Conservation (phyloP, 2,888 invertebrate species). For the Opisthograptis luteolata region DNA sequence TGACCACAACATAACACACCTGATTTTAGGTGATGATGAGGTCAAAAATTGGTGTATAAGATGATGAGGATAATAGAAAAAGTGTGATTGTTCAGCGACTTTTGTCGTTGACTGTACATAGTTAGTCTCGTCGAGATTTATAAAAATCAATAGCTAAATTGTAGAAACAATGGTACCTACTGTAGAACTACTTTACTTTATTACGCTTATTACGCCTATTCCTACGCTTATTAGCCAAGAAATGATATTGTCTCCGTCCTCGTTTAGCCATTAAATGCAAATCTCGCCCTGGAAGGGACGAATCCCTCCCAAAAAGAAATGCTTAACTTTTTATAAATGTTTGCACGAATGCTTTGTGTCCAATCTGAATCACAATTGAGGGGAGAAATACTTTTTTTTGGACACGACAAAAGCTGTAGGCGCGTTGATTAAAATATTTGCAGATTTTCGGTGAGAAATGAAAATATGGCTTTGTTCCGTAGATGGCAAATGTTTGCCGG, state of each 20-base stretch:
- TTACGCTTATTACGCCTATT: constrained; percentile 32
- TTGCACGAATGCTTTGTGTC: constrained; percentile 70
- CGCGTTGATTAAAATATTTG: constrained; percentile 72
- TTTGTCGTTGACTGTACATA: too few species aligned
- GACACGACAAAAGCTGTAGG: constrained; percentile 63
- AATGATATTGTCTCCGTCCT: constrained; percentile 38
- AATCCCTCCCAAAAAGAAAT: constrained; percentile 46
- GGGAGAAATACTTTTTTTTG: constrained; percentile 47
- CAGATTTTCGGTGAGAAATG: constrained; percentile 49
- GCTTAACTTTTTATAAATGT: constrained; percentile 71
- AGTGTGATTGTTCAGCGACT: too few species aligned
- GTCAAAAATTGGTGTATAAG: too few species aligned
- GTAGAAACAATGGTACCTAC: too few species aligned
- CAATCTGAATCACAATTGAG: constrained; percentile 64
- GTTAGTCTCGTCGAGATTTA: too few species aligned
- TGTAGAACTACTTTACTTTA: too few species aligned
- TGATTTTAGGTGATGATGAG: too few species aligned
- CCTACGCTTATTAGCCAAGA: constrained; percentile 24
- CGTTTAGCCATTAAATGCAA: constrained; percentile 56
- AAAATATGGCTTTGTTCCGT: constrained; percentile 26
- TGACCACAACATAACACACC: too few species aligned
- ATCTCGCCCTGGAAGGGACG: constrained; percentile 38
- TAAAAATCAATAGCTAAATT: too few species aligned
- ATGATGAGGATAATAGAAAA: too few species aligned
- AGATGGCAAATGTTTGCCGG: constrained; percentile 17